phyloP scores from a whole-genome alignment of 2,113 vertebrate species.

The Laticauda laticaudata region DNA sequence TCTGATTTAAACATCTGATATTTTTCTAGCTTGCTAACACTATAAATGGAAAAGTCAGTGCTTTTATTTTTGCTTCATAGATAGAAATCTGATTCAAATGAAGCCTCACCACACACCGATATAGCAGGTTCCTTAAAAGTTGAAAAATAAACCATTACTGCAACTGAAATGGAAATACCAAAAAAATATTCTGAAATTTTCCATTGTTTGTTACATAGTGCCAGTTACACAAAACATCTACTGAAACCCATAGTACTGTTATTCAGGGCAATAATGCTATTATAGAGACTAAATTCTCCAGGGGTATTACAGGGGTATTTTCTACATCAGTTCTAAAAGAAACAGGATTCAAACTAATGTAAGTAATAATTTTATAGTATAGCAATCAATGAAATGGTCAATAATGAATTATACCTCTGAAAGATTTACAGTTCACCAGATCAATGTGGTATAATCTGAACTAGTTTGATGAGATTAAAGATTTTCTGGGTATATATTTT shows the following conservation, averaged over 20 bases:
- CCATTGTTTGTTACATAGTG: constrained; percentile 42
- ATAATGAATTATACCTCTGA: neutral
- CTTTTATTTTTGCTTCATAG: neutral
- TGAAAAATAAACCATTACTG: neutral
- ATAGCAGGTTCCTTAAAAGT: neutral
- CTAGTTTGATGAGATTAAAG: neutral
- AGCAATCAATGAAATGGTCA: neutral
- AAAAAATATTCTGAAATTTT: constrained; percentile 44
- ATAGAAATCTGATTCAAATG: neutral
- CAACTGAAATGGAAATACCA: constrained; percentile 45
- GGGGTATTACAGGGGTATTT: neutral
- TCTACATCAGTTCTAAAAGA: neutral
- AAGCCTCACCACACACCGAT: neutral
- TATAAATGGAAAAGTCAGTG: neutral
- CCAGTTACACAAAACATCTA: neutral
- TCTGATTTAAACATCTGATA: neutral
- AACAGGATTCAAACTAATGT: neutral
- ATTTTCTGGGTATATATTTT: neutral
- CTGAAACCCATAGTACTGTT: neutral
- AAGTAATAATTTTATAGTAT: neutral
- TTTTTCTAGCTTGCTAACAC: neutral
- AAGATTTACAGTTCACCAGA: neutral
- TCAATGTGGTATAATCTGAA: neutral
- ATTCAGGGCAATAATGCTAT: neutral
- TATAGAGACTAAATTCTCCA: neutral